Evolutionary conservation across 2,888 invertebrate species (phyloP), one percentile per base, ranked within the genome.

Genomic region (Drosophila cracens): DNA sequence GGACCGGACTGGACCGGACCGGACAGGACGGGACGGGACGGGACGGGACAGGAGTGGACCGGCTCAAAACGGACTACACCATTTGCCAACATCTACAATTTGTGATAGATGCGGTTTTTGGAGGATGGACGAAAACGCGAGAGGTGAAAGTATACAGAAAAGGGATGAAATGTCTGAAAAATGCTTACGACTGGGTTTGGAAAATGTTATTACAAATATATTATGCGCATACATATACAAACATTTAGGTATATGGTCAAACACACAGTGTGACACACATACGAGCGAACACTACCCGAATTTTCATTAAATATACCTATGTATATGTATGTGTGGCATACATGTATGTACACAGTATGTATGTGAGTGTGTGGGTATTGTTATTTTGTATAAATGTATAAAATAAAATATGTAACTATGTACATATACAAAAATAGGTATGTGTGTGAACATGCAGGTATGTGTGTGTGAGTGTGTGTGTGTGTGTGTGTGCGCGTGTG

Each of bases 141-240:
- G 88, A 87, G 88, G 88, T 85, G 86, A 87, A 46, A 85, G 83
- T 87, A 89, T 83, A 89, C 87, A 87, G 76, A 87, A 87, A 89
- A 87, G 87, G 87, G 87, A 87, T 87, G 87, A 87, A 87, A 87
- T 73, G 78, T 74, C 78, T 87, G 88, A 87, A 87, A 87, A 87
- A 87, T 87, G 87, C 87, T 87, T 89, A 85, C 86, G 81, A 81
- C 86, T 79, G 76, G 80, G 79, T 75, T 87, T 89, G 59, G 79
- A 84, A 85, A 85, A 85, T 85, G 89, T 88, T 86, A 88, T 83
- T 83, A 88, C 89, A 83, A 85, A 89, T 87, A 89, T 87, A 87
- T 89, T 89, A 82, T 88, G 81, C 81, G 71, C 67, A 83, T 74
- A 81, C 59, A 79, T 53, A 73, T 29, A 51, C 29, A 59, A 66